Evolutionary conservation across 2,797 vertebrate genomes (phyloP).

Genomic region (Lindbergichthys nudifrons): DNA sequence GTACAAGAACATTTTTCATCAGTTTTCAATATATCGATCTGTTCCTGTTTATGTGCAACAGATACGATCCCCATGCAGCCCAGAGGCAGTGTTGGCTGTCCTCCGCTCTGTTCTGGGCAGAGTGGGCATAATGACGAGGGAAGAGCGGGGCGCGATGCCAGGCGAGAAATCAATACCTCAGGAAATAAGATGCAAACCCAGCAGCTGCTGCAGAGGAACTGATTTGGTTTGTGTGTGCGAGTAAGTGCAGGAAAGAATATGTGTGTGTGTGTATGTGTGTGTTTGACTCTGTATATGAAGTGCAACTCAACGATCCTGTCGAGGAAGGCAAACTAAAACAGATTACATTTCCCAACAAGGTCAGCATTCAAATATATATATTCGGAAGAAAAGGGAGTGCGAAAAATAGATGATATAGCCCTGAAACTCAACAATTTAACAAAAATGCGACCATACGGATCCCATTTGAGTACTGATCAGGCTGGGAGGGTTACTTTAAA

Average conservation of each 20-base stretch:
- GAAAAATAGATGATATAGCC: conserved; percentile 3
- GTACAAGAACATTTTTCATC: conserved; percentile 39
- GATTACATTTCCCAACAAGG: conserved; percentile 57
- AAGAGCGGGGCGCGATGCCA: conserved; percentile 63
- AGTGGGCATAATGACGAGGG: conserved; percentile 68
- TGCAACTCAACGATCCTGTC: conserved; percentile 57
- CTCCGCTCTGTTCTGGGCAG: conserved; percentile 52
- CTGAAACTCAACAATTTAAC: background rate
- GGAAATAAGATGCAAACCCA: conserved; percentile 77
- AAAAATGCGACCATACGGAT: background rate
- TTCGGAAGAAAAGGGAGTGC: background rate
- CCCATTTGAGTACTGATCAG: too few relatives aligned
- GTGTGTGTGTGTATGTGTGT: conserved; percentile 17
- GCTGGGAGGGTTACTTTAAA: too few relatives aligned
- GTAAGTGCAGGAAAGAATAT: background rate
- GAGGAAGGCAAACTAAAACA: conserved; percentile 43
- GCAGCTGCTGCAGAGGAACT: conserved; percentile 67
- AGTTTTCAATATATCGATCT: conserved; percentile 55
- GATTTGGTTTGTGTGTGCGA: conserved; percentile 40
- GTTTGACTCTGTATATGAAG: conserved; percentile 43
- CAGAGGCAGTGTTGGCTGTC: conserved; percentile 46
- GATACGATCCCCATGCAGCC: conserved; percentile 33
- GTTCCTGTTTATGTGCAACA: conserved; percentile 55
- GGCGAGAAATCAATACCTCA: conserved; percentile 71
- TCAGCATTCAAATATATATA: conserved; percentile 39